Evolutionary conservation across 2,113 vertebrate genomes (phyloP).

Genomic region (Gymnocephalus cernua): DNA sequence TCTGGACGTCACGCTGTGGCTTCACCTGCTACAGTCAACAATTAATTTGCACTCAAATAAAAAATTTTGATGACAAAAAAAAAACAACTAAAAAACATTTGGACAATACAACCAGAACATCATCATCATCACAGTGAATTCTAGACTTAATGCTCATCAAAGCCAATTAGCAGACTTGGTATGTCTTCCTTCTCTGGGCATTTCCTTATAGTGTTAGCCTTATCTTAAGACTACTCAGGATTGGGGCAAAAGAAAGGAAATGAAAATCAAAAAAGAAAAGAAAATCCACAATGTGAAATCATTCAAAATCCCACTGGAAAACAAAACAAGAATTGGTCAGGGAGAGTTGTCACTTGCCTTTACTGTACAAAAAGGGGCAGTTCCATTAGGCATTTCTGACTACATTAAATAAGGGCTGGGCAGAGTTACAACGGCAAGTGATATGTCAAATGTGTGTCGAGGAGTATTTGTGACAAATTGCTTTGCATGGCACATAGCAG

Average conservation of each 20-base stretch:
- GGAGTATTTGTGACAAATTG: constrained; percentile 26
- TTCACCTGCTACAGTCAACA: constrained; percentile 73
- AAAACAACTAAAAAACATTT: not conserved
- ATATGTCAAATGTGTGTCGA: constrained; percentile 15
- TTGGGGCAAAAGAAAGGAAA: constrained; percentile 10
- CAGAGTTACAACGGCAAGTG: constrained; percentile 21
- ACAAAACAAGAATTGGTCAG: constrained; percentile 14
- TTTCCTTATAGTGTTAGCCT: constrained; percentile 25
- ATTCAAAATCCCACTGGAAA: constrained; percentile 18
- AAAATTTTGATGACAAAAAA: not conserved
- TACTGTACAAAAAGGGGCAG: constrained; percentile 26
- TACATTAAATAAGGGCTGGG: constrained; percentile 30
- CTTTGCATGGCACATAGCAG: constrained; percentile 38
- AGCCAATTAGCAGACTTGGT: constrained; percentile 14
- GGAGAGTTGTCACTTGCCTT: constrained; percentile 27
- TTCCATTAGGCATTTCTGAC: constrained; percentile 34
- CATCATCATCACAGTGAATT: not conserved
- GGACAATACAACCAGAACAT: not conserved
- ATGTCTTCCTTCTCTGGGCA: not conserved
- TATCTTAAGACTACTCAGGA: constrained; percentile 13
- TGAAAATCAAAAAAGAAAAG: not conserved
- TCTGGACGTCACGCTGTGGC: constrained; percentile 78
- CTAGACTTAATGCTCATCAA: not conserved
- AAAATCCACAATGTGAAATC: constrained; percentile 9
- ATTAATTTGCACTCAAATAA: constrained; percentile 18